Conservation (phyloP, 1,140 invertebrate genomes). For the Drosophila pectinifera region DNA sequence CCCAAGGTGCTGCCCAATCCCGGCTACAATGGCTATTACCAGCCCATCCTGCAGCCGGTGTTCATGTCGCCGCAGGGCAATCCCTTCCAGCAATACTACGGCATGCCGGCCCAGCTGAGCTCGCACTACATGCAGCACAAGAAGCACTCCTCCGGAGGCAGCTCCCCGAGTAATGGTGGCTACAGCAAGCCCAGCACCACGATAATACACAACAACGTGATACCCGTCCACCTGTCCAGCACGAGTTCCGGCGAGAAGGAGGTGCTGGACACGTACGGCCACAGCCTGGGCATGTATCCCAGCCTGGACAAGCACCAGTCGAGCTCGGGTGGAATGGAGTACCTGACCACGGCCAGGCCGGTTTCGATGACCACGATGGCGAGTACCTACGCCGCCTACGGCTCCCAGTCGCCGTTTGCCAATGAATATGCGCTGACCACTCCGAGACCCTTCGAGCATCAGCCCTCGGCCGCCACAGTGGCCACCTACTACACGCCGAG, state of each 20-base stretch:
- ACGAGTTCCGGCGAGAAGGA: conserved; percentile 76
- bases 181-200: conserved; percentile 69
- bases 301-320: conserved; percentile 47
- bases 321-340: conserved; percentile 23
- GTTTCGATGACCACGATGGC: conserved; percentile 24
- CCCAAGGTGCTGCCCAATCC: conserved; percentile 78
- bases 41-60: conserved; percentile 73
- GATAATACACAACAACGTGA: conserved; percentile 84
- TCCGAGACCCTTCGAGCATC: conserved; percentile 63
- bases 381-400: conserved; percentile 34
- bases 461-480: conserved; percentile 64
- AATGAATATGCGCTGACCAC: conserved; percentile 65
- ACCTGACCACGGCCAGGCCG: conserved; percentile 59
- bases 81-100: conserved; percentile 68
- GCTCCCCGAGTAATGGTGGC: conserved; percentile 7
- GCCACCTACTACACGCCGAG: conserved; percentile 72
- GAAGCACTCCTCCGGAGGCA: conserved; percentile 16
- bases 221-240: conserved; percentile 71
- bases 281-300: conserved; percentile 72
- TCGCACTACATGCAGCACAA: conserved; percentile 51
- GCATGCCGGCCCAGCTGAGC: conserved; percentile 24
- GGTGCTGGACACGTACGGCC: conserved; percentile 70
- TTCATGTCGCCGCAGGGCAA: conserved; percentile 60
- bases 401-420: conserved; percentile 48
- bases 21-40: conserved; percentile 59